A percentile compares a stretch with the other conserved stretches of the same genome.
Conservation (phyloP, 2,797 vertebrate species). For the Brotula barbata region DNA sequence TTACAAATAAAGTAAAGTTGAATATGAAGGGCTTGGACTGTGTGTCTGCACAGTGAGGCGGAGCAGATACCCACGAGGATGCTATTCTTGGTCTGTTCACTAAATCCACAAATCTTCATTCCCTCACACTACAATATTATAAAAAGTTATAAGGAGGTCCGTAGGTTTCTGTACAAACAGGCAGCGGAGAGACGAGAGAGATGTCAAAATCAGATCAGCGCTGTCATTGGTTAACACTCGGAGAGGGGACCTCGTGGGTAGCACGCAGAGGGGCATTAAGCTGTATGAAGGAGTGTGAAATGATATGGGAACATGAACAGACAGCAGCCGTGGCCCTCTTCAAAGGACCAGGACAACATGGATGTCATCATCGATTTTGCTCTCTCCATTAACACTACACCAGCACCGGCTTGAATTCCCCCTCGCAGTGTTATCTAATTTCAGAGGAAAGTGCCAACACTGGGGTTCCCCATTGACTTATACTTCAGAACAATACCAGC, state of each 20-base stretch:
- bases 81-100: conserved; percentile 36
- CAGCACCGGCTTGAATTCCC: conserved; percentile 30
- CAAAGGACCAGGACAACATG: conserved; percentile 60
- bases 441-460: neutral
- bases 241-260: conserved; percentile 55
- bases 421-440: conserved; percentile 32
- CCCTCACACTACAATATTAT: conserved; percentile 34
- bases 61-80: conserved; percentile 16
- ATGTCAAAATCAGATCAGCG: conserved; percentile 66
- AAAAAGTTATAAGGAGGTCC: conserved; percentile 39
- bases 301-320: conserved; percentile 68
- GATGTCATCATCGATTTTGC: conserved; percentile 68
- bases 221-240: conserved; percentile 64
- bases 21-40: conserved; percentile 2
- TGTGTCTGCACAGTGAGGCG: conserved; percentile 3
- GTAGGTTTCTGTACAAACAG: conserved; percentile 33
- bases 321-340: conserved; percentile 61
- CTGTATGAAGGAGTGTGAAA: conserved; percentile 71
- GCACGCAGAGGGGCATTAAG: conserved; percentile 66
- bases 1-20: conserved; percentile 12
- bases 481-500: neutral
- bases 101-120: conserved; percentile 35
- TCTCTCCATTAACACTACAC: conserved; percentile 54
- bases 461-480: neutral
- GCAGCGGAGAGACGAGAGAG: conserved; percentile 38